A percentile compares a stretch with the other conserved stretches of the same genome.
These are phyloP conservation scores for Ectropis crepuscularia DNA, from an alignment of 2,888 invertebrate genomes.

Conservation along the genomic window DNA sequence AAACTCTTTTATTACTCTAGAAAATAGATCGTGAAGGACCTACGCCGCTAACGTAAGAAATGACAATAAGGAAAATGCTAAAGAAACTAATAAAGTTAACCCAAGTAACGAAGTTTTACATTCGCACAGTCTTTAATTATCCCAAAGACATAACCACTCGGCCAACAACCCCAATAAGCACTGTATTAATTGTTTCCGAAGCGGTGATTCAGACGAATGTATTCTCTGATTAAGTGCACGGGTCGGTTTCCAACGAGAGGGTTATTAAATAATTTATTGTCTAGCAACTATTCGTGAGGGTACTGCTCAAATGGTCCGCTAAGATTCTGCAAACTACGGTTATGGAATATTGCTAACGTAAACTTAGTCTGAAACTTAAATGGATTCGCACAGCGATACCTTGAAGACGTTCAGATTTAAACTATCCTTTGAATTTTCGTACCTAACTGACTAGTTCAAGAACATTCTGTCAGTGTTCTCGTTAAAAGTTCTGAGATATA, in stretches of 20 bases:
- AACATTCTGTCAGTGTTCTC: conserved; percentile 14
- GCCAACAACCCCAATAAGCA: conserved; percentile 48
- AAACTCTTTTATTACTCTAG: neutral
- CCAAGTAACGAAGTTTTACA: neutral
- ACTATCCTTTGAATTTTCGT: conserved; percentile 33
- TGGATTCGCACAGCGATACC: conserved; percentile 62
- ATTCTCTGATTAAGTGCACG: conserved; percentile 77
- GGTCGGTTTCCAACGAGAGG: conserved; percentile 68
- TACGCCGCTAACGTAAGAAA: neutral
- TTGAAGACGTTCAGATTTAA: conserved; percentile 51
- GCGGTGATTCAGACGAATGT: conserved; percentile 73
- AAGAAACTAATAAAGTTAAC: neutral
- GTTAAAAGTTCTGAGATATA: neutral
- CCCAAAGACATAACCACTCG: conserved; percentile 21
- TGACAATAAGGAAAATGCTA: neutral
- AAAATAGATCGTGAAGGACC: neutral
- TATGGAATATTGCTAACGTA: conserved; percentile 67
- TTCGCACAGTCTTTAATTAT: conserved; percentile 6
- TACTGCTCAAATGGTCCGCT: conserved; percentile 67
- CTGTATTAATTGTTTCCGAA: conserved; percentile 78
- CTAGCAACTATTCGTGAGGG: conserved; percentile 73
- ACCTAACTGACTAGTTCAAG: conserved; percentile 20
- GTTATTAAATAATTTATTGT: conserved; percentile 84
- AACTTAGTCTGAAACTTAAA: conserved; percentile 71
- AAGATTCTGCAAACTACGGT: conserved; percentile 74